phyloP scores from a whole-genome alignment of 2,888 invertebrate genomes.

The Onchidella celtica region DNA sequence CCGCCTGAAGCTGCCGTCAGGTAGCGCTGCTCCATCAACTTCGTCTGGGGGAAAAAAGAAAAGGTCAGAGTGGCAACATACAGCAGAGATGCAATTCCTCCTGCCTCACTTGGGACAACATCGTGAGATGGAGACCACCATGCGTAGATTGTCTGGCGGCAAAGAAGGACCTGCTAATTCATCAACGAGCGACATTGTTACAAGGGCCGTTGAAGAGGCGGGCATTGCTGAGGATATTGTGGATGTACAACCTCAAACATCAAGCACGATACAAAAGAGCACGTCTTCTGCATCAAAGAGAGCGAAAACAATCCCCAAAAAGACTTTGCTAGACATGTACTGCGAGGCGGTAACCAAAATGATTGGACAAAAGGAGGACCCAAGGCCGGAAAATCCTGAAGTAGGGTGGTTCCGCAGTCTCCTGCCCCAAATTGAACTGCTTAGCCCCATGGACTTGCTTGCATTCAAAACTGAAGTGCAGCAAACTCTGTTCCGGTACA shows the following conservation, averaged over 20 bases:
- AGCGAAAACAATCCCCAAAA: neutral
- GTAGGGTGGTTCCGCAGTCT: slow-evolving; percentile 17
- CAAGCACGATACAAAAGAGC: neutral
- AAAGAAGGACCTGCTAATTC: no score
- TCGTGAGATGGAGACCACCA: neutral
- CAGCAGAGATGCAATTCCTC: no score
- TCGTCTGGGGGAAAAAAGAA: no score
- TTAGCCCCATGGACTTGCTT: slow-evolving; percentile 15
- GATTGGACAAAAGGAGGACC: neutral
- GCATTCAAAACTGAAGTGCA: slow-evolving; percentile 17
- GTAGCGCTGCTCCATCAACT: no score
- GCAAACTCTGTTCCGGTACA: slow-evolving; percentile 12
- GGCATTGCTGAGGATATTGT: neutral
- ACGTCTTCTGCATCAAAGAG: slow-evolving; percentile 9
- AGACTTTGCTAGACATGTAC: slow-evolving; percentile 2
- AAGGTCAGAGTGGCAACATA: no score
- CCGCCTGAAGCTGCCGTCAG: no score
- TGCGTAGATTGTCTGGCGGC: neutral
- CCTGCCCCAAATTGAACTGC: slow-evolving; percentile 15
- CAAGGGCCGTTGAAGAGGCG: neutral
- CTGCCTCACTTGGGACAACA: no score
- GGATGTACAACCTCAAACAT: neutral
- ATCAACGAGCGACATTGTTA: slow-evolving; percentile 4
- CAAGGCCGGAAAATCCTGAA: slow-evolving; percentile 15
- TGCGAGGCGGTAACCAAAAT: slow-evolving; percentile 19